Base-by-base conservation (phyloP, 2,113 vertebrate species). In the Seriola quinqueradiata region DNA sequence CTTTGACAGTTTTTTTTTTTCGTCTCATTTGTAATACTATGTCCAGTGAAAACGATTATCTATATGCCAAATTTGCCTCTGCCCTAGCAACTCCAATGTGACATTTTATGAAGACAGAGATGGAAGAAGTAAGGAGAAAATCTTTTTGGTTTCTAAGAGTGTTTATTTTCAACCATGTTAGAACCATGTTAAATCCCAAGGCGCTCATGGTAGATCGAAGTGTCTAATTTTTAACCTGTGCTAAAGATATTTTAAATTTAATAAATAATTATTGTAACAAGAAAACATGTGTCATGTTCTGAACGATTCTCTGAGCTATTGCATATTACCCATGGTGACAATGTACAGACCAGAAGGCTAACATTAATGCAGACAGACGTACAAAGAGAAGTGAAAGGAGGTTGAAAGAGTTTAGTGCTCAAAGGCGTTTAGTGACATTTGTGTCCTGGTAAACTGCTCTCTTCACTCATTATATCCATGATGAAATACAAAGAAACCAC, bases 191-290 rank as follows among this genome's bases (percentile, higher is more conserved):
- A 71, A 91, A 88, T 80, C 87, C 90, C 88, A 91, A 93, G 92
- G 85, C 93, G 82, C 92, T 94, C 88, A 94, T 92, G 86, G 92
- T 89, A 92, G 92, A 94, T 88, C 89, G 89, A 94, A 94, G 93
- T 95, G 93, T 94, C 94, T 94, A 90, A 92, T 95, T 95, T 95
- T 95, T 95, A 93, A 95, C 93, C 93, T 95, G 94, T 95, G 93
- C 94, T 95, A 95, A 94, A 95, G 93, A 95, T 94, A 93, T 94
- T 95, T 95, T 95, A 95, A 94, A 94, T 96, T 96, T 96, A 96
- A 94, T 96, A 96, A 96, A 96, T 96, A 95, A 95, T 90, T 91
- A 94, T 94, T 96, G 93, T 94, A 95, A 95, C 92, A 95, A 94
- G 90, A 94, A 85, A 89, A 63, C 13, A 12, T 75, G 70, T 91